A percentile compares a stretch with the other conserved stretches of the same genome.
Evolutionary conservation across 2,797 vertebrate species (phyloP).

Genomic region (Typhlichthys subterraneus): DNA sequence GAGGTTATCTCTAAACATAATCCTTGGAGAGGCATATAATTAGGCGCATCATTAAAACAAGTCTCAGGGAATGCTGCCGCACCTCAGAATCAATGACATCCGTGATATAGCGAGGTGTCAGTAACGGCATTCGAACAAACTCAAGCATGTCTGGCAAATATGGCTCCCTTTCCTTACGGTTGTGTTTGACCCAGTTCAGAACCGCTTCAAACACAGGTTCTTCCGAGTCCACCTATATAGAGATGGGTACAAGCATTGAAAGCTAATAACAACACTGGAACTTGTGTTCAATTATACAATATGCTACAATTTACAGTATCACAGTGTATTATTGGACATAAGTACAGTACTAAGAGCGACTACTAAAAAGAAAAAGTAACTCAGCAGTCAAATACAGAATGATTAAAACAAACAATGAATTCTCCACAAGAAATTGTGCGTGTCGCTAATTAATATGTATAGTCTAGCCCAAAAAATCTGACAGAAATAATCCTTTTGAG

Average conservation of each 20-base stretch:
- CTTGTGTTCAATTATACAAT: too few relatives aligned
- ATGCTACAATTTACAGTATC: too few relatives aligned
- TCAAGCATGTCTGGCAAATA: constrained; percentile 91
- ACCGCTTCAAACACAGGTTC: constrained; percentile 97
- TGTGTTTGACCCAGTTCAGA: constrained; percentile 97
- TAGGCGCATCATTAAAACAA: constrained; percentile 19
- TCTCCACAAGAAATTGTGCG: constrained; percentile 22
- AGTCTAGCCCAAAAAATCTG: constrained; percentile 45
- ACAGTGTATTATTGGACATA: too few relatives aligned
- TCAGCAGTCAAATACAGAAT: not conserved
- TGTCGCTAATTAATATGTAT: constrained; percentile 38
- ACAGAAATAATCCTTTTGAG: constrained; percentile 32
- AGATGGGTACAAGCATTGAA: not conserved
- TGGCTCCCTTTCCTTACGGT: constrained; percentile 88
- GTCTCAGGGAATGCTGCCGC: constrained; percentile 33
- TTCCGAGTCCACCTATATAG: constrained; percentile 91
- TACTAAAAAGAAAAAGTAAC: not conserved
- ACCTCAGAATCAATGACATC: constrained; percentile 98
- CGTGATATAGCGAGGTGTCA: constrained; percentile 96
- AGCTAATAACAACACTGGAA: too few relatives aligned
- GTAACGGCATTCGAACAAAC: constrained; percentile 94
- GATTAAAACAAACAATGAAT: constrained; percentile 10
- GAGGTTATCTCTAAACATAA: constrained; percentile 24
- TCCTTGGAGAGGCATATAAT: constrained; percentile 2
- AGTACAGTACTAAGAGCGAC: too few relatives aligned